A percentile compares a stretch with the other conserved stretches of the same genome.
Evolutionary conservation across 2,113 vertebrate genomes (phyloP).

Genomic region (Nyctereutes procyonoides): DNA sequence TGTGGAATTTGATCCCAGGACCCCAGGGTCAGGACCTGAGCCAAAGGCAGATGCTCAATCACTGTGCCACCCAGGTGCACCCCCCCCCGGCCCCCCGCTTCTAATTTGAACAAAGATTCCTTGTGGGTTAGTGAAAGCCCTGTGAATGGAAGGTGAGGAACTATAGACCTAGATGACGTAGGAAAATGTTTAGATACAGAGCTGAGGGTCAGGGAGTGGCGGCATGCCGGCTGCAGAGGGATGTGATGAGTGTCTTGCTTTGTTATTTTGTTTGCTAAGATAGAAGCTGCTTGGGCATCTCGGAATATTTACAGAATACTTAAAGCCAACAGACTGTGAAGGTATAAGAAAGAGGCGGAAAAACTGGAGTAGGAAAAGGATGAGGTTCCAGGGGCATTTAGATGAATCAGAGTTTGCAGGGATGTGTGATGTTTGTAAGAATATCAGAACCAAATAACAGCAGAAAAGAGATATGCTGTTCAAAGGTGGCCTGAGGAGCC

Average conservation of each 20-base stretch:
- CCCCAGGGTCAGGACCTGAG: too few relatives aligned
- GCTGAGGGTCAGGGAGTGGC: neutral
- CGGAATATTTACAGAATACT: neutral
- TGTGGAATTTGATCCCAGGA: too few relatives aligned
- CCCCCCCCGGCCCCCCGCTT: neutral
- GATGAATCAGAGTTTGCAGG: neutral
- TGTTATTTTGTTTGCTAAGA: neutral
- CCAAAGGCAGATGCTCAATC: too few relatives aligned
- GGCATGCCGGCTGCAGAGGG: neutral
- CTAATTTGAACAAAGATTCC: neutral
- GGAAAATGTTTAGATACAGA: neutral
- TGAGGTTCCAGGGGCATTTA: neutral
- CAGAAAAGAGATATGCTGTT: neutral
- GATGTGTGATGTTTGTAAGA: neutral
- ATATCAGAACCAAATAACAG: neutral
- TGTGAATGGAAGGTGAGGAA: neutral
- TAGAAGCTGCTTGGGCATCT: neutral
- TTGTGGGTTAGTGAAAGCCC: neutral
- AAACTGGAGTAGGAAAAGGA: neutral
- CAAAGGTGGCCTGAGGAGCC: neutral
- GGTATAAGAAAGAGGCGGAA: neutral
- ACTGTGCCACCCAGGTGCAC: too few relatives aligned
- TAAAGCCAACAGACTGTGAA: neutral
- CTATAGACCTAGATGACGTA: neutral
- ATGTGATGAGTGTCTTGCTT: neutral